Conservation (phyloP, 2,888 invertebrate species). For the Molanna angustata region DNA sequence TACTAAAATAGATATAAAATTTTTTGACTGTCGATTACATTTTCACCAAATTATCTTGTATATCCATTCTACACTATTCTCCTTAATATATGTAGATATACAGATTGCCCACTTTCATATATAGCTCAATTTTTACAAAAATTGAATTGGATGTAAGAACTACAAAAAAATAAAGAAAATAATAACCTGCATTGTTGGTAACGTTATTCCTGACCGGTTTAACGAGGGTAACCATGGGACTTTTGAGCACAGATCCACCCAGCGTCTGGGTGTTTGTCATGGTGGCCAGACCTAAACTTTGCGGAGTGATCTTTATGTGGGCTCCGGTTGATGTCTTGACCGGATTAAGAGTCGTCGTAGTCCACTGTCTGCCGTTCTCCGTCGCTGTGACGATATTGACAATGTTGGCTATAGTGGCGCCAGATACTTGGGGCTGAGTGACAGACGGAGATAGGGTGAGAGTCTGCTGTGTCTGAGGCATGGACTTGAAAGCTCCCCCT, state of each 20-base stretch:
- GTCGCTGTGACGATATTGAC: conserved; percentile 29
- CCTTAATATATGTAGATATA: too few relatives aligned
- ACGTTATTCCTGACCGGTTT: conserved; percentile 42
- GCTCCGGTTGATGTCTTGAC: conserved; percentile 20
- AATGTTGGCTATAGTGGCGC: conserved; percentile 19
- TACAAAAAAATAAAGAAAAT: conserved; percentile 1
- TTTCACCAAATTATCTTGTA: too few relatives aligned
- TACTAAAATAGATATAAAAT: too few relatives aligned
- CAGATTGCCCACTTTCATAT: neutral
- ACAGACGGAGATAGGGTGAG: conserved; percentile 26
- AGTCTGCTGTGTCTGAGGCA: conserved; percentile 52
- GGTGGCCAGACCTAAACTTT: conserved; percentile 15
- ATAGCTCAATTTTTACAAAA: neutral
- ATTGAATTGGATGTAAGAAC: neutral
- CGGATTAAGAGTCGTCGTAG: conserved; percentile 20
- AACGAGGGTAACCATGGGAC: conserved; percentile 44
- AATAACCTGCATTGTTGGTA: conserved; percentile 45
- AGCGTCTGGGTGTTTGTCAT: conserved; percentile 16
- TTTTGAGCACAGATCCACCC: conserved; percentile 42
- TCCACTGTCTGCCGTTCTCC: conserved; percentile 31
- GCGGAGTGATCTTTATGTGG: conserved; percentile 28
- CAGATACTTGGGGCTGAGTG: conserved; percentile 17
- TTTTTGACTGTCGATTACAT: too few relatives aligned
- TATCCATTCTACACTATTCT: too few relatives aligned
- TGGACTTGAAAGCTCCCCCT: conserved; percentile 89